phyloP scores from a whole-genome alignment of 2,113 vertebrate species.

The Toxotes jaculatrix region DNA sequence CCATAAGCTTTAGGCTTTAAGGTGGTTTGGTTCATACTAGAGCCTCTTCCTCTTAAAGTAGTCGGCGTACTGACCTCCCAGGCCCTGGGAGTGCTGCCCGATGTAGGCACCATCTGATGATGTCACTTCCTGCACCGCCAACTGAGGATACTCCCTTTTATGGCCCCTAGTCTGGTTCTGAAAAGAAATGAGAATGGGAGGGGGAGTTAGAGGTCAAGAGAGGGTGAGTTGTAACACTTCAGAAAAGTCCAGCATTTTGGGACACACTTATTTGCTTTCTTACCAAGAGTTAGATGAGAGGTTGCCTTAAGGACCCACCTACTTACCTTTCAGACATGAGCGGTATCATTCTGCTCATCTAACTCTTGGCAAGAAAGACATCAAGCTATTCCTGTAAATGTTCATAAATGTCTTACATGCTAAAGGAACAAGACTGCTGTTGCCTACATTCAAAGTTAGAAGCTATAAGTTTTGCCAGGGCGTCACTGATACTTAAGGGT shows the following conservation, averaged over 20 bases:
- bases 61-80: slow-evolving; percentile 87
- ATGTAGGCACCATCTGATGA: slow-evolving; percentile 83
- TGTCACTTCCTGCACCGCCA: slow-evolving; percentile 86
- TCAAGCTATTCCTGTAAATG: not conserved
- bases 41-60: slow-evolving; percentile 97
- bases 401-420: not conserved
- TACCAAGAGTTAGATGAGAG: not conserved
- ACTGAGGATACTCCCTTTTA: slow-evolving; percentile 91
- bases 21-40: slow-evolving; percentile 77
- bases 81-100: slow-evolving; percentile 88
- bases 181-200: slow-evolving; percentile 57
- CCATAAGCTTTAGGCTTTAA: slow-evolving; percentile 57
- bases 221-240: not conserved
- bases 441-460: too few species aligned
- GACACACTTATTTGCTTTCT: not conserved
- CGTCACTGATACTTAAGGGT: not conserved
- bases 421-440: not conserved
- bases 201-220: not conserved
- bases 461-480: not conserved
- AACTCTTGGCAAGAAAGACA: not conserved
- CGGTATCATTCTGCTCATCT: not conserved
- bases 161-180: slow-evolving; percentile 87
- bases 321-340: not conserved
- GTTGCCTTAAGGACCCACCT: not conserved
- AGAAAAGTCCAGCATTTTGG: not conserved